Conservation (phyloP, 2,113 vertebrate species). For the Clarias batrachus region DNA sequence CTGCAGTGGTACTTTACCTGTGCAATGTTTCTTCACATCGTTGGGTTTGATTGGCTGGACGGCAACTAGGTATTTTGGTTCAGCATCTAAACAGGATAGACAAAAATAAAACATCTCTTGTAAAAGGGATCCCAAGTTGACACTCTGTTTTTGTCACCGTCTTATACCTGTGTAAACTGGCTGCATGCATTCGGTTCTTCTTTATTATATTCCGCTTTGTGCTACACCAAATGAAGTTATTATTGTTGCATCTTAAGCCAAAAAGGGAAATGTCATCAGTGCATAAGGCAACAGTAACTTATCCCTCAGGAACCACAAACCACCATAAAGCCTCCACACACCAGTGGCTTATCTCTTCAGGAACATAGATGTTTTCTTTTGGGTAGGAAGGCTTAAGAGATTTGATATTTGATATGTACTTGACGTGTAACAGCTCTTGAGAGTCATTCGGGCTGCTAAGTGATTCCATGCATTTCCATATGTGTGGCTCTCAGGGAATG, state of each 20-base stretch:
- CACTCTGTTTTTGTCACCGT: neutral
- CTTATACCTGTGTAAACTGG: neutral
- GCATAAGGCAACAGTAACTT: neutral
- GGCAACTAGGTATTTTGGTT: conserved; percentile 88
- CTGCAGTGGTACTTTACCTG: conserved; percentile 70
- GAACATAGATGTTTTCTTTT: neutral
- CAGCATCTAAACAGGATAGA: conserved; percentile 77
- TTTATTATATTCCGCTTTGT: neutral
- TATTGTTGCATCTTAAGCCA: neutral
- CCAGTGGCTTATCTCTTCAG: conserved; percentile 18
- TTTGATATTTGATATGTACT: conserved; percentile 3
- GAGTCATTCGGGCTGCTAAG: conserved; percentile 8
- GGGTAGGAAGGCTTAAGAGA: conserved; percentile 10
- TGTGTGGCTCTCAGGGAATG: neutral
- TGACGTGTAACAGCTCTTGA: neutral
- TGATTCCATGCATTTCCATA: neutral
- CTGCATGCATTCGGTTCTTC: neutral
- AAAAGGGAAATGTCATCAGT: neutral
- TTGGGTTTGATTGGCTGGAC: conserved; percentile 81
- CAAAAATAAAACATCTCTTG: no score
- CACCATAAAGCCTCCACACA: neutral
- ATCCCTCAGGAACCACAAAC: neutral
- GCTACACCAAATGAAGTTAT: neutral
- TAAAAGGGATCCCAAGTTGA: neutral
- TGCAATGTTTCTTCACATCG: conserved; percentile 86